A percentile compares a stretch with the other conserved stretches of the same genome.
These are phyloP conservation scores for Hylaeus anthracinus DNA, from an alignment of 1,140 invertebrate species.

Conservation along the genomic window DNA sequence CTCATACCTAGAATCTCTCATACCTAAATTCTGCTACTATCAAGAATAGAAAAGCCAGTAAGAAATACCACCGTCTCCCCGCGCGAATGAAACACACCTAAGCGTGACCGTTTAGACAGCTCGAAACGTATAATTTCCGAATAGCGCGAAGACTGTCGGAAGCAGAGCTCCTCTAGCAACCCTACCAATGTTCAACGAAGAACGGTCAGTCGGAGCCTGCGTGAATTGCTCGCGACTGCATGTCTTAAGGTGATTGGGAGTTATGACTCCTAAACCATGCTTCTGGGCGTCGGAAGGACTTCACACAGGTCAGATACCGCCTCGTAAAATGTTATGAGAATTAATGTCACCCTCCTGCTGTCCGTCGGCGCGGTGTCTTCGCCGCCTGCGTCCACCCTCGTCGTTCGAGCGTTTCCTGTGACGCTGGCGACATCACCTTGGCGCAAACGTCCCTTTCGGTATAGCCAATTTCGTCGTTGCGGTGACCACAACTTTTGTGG, in stretches of 20 bases:
- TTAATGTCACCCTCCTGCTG: conserved; percentile 73
- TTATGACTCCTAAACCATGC: conserved; percentile 80
- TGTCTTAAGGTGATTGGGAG: conserved; percentile 80
- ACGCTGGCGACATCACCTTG: conserved; percentile 45
- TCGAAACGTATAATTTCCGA: not conserved
- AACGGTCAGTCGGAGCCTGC: conserved; percentile 8
- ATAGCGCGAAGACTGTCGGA: not conserved
- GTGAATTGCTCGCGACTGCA: conserved; percentile 71
- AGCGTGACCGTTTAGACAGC: no score
- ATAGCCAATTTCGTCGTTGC: conserved; percentile 76
- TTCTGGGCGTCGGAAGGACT: conserved; percentile 75
- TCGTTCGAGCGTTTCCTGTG: conserved; percentile 37
- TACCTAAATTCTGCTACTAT: no score
- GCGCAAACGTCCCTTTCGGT: conserved; percentile 56
- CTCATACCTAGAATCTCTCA: no score
- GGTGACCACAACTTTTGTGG: conserved; percentile 74
- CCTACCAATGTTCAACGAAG: conserved; percentile 34
- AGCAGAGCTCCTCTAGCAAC: not conserved
- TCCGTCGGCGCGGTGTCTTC: conserved; percentile 49
- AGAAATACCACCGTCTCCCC: no score
- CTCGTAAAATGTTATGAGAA: conserved; percentile 81
- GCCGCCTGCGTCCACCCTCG: conserved; percentile 35
- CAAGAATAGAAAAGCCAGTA: no score
- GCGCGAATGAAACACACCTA: no score
- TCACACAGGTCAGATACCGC: conserved; percentile 80